Evolutionary conservation across 2,888 invertebrate species (phyloP).

Genomic region (Slavum lentiscoides): DNA sequence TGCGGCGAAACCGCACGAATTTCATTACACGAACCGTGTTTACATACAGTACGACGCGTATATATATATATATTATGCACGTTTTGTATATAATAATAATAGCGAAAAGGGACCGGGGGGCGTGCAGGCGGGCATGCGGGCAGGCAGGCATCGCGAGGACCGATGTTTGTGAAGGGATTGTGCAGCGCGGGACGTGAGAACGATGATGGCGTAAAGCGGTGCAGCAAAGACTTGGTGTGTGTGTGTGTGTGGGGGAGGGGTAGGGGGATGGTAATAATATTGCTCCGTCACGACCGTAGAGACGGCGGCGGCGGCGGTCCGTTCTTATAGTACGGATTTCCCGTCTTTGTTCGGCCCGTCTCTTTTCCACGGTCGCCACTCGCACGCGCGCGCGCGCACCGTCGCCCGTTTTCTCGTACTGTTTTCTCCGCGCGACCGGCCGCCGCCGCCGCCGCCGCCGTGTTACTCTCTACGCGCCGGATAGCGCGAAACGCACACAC

Average conservation of each 20-base stretch:
- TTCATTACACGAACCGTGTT: constrained; percentile 43
- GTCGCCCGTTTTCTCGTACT: neutral
- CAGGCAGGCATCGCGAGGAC: constrained; percentile 2
- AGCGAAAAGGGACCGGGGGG: no score
- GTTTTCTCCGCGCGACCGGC: neutral
- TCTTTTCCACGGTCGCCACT: no score
- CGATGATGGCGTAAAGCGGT: neutral
- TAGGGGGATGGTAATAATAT: no score
- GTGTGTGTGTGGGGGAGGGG: no score
- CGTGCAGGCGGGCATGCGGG: no score
- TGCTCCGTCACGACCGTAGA: neutral
- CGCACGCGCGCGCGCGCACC: neutral
- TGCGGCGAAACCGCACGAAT: constrained; percentile 40
- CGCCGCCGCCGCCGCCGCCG: no score
- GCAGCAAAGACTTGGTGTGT: no score
- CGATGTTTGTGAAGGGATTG: constrained; percentile 28
- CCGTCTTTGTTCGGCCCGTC: constrained; percentile 1
- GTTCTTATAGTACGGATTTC: constrained; percentile 31
- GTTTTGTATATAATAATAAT: neutral
- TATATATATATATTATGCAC: neutral
- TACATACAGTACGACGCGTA: constrained; percentile 15
- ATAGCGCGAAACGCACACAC: no score
- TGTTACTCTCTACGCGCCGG: no score
- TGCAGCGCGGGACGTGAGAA: neutral
- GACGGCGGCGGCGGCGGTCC: neutral